phyloP scores from a whole-genome alignment of 2,888 invertebrate species.

The Acrobasis repandana region DNA sequence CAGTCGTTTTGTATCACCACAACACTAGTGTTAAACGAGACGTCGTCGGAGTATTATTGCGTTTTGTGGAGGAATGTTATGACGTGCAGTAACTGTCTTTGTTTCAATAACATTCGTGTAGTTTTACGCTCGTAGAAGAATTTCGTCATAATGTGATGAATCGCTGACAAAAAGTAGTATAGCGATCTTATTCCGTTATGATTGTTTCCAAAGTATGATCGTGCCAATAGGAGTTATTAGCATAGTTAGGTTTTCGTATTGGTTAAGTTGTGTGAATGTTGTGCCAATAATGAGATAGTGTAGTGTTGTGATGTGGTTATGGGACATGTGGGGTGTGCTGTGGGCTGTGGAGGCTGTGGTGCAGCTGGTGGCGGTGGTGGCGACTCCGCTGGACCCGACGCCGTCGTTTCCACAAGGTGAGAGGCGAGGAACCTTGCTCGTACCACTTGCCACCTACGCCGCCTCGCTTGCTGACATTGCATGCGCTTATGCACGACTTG shows the following conservation, averaged over 20 bases:
- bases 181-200: constrained; percentile 62
- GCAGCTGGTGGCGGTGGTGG: constrained; percentile 64
- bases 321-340: constrained; percentile 80
- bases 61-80: constrained; percentile 74
- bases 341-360: constrained; percentile 70
- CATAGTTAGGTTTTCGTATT: constrained; percentile 78
- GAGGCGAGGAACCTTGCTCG: constrained; percentile 65
- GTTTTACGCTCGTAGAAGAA: constrained; percentile 46
- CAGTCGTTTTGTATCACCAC: constrained; percentile 32
- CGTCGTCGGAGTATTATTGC: constrained; percentile 52
- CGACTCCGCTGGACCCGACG: constrained; percentile 73
- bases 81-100: constrained; percentile 80
- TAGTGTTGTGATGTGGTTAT: constrained; percentile 81
- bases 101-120: constrained; percentile 69
- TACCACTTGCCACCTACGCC: constrained; percentile 51
- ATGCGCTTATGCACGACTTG: constrained; percentile 44
- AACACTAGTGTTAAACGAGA: constrained; percentile 50
- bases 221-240: constrained; percentile 77
- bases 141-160: constrained; percentile 69
- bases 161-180: constrained; percentile 47
- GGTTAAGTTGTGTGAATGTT: constrained; percentile 80
- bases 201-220: constrained; percentile 76
- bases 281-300: constrained; percentile 83
- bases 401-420: constrained; percentile 71
- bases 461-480: constrained; percentile 45